Evolutionary conservation across 2,888 invertebrate genomes (phyloP), one percentile per base, ranked within the genome.

Genomic region (Phania funesta): DNA sequence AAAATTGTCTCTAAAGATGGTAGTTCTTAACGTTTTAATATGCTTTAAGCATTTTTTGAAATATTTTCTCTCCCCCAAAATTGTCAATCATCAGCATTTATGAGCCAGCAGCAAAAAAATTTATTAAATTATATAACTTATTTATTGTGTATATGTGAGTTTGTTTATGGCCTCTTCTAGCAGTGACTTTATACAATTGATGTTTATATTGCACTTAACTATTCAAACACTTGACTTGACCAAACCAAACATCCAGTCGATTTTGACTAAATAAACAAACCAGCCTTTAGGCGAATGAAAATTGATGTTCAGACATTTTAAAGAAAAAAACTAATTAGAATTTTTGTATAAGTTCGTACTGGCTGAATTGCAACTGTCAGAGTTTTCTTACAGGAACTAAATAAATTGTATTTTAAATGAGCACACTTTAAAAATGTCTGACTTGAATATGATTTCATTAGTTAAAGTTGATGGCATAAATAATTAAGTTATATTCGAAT

Each of bases 121-220:
- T 68, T 77, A 56, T 50, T 68, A 68, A 81, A 74, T 82, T 82
- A 74, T 70, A 44, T 44, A 48, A n/a, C 60, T 68, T 48, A 35
- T 54, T 50, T 56, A 22, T 50, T 18, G 4, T 24, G 41, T 41
- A 6, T 13, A 38, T 38, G 16, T 38, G 11, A 18, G 35, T 56
- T 3, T 68, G n/a, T 71, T 35, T 56, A 35, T 29, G 67, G 65
- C 26, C 24, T 54, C 67, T 41, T 46, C 8, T 35, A 22, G 41
- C 56, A 67, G 44, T 62, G 13, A 41, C 16, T 82, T 68, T 38
- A 64, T 68, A 52, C 64, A 74, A 82, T 82, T 82, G 77, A 77
- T 82, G 77, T 74, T 56, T 78, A 82, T 74, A 74, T 38, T 77
- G 48, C 77, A 82, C 81, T 82, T 82, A 29, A 74, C 68, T 64